Evolutionary conservation across 2,888 invertebrate genomes (phyloP).

Genomic region (Clanis bilineata): DNA sequence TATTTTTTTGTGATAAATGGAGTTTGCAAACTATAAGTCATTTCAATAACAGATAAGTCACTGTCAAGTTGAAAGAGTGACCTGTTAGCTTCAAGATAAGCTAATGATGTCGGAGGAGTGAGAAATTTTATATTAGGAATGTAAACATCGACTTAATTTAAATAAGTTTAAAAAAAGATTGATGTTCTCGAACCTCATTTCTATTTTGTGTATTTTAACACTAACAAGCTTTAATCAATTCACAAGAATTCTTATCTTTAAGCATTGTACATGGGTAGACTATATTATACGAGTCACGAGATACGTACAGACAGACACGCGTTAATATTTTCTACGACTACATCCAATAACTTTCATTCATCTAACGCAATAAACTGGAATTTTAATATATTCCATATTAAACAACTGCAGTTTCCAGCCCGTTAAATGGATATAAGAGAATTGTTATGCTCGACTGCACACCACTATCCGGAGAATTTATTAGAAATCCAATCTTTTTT

Average conservation of each 20-base stretch:
- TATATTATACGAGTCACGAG: too few species aligned
- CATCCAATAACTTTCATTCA: not conserved
- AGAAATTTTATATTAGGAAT: not conserved
- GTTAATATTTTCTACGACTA: too few species aligned
- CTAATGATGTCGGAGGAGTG: not conserved
- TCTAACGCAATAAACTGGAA: not conserved
- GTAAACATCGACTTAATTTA: not conserved
- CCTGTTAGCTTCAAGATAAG: not conserved
- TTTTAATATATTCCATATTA: not conserved
- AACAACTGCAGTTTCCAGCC: not conserved
- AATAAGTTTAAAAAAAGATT: too few species aligned
- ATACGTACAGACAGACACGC: too few species aligned
- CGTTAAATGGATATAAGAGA: not conserved
- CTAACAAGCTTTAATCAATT: too few species aligned
- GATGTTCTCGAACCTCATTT: too few species aligned
- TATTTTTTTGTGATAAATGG: not conserved
- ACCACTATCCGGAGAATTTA: not conserved
- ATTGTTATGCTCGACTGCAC: not conserved
- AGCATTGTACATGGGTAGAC: too few species aligned
- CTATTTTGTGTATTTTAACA: too few species aligned
- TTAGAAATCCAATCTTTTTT: not conserved
- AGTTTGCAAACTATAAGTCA: conserved; percentile 8
- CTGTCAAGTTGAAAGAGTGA: not conserved
- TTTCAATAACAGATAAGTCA: conserved; percentile 7
- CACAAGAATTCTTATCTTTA: too few species aligned